Percentiles rank a stretch among this genome's conserved stretches.
Evolutionary conservation across 2,113 vertebrate genomes (phyloP).

Genomic region (Empidonax alnorum): DNA sequence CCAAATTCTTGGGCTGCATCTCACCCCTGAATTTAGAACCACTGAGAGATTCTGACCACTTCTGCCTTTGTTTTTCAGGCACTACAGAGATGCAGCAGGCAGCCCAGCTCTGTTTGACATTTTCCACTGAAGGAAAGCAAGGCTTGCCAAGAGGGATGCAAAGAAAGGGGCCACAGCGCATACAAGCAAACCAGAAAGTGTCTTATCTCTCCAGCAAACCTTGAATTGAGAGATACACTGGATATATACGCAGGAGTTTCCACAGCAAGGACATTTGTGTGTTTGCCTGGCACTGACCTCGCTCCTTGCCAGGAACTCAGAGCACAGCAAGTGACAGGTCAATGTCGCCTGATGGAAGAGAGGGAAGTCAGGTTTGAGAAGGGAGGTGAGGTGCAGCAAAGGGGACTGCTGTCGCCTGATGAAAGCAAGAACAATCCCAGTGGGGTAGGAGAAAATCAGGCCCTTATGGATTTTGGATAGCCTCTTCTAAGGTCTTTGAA

Average conservation of each 20-base stretch:
- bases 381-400: not conserved
- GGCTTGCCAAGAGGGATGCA: not conserved
- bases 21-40: not conserved
- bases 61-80: not conserved
- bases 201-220: slow-evolving; percentile 46
- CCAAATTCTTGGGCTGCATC: not conserved
- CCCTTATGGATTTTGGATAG: not conserved
- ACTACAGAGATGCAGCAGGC: not conserved
- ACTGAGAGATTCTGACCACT: not conserved
- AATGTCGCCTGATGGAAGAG: not conserved
- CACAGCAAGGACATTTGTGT: slow-evolving; percentile 26
- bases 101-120: not conserved
- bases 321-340: not conserved
- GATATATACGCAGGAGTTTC: not conserved
- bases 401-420: not conserved
- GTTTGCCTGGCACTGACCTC: slow-evolving; percentile 10
- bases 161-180: not conserved
- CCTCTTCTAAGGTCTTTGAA: not conserved
- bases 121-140: not conserved
- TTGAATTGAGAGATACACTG: slow-evolving; percentile 2
- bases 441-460: no score
- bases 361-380: not conserved
- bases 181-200: not conserved
- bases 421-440: not conserved
- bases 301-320: not conserved